Conservation (phyloP, 2,888 invertebrate species). For the Lamellibrachia satsuma region DNA sequence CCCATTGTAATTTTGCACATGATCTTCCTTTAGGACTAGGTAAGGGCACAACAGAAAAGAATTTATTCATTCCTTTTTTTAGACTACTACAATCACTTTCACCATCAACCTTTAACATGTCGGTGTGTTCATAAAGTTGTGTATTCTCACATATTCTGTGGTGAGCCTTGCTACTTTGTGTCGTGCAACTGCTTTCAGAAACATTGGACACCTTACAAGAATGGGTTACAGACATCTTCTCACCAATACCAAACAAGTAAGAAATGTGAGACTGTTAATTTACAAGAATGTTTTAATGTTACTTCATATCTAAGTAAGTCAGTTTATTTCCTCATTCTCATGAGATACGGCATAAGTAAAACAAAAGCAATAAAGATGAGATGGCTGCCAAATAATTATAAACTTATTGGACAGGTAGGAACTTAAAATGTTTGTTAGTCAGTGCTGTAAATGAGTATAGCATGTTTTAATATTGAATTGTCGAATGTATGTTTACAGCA, state of each 20-base stretch:
- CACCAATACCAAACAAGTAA: constrained; percentile 75
- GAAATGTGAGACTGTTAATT: constrained; percentile 29
- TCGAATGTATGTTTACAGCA: constrained; percentile 24
- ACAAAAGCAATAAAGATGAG: background rate
- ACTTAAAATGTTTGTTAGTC: background rate
- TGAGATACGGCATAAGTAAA: background rate
- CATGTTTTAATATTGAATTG: background rate
- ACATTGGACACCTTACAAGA: constrained; percentile 73
- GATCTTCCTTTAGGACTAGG: no score
- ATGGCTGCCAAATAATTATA: background rate
- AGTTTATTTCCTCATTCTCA: background rate
- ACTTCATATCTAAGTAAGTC: background rate
- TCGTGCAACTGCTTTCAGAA: constrained; percentile 44
- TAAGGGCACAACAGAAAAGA: no score
- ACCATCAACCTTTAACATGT: no score
- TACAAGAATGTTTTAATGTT: background rate
- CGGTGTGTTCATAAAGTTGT: no score
- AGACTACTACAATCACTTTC: no score
- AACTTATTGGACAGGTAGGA: background rate
- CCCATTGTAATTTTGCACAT: no score
- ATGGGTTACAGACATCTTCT: constrained; percentile 75
- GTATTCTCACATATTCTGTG: no score
- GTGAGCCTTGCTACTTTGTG: no score
- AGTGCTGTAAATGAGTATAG: background rate
- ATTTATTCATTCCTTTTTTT: no score